Evolutionary conservation across 2,888 invertebrate species (phyloP), one percentile per base, ranked within the genome.

Genomic region (Papilio protenor): DNA sequence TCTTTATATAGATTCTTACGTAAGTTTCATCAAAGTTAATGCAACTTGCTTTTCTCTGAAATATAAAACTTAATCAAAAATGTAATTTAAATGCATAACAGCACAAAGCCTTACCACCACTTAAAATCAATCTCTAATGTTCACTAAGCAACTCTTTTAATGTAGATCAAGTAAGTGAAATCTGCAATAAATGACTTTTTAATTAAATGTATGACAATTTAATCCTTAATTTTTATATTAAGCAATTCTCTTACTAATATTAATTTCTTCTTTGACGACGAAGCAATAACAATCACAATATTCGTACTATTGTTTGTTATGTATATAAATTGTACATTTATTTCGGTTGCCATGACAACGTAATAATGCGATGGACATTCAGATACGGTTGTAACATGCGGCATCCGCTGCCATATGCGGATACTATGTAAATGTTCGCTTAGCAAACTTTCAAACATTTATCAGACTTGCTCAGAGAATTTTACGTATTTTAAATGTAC

Each of bases 361-460:
- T 66, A 66, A 40, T 66, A 45, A 66, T 66, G 40, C 40, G 66
- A 66, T n/a, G 66, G 66, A n/a, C 40, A 40, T 1, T 8, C 66
- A 6, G 66, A 66, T 66, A 40, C 11, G 40, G 18, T 45, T n/a
- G 66, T 66, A 66, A 40, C 66, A 66, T 45, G 66, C 11, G 66
- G 66, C n/a, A 45, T 66, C n/a, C 40, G n/a, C n/a, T 66, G 66
- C n/a, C 66, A 40, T 40, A 18, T 66, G 66, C 40, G 18, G n/a
- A 40, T 40, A 40, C 40, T 45, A 66, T 66, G 66, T 66, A 66
- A 66, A 33, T 66, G 64, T n/a, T 45, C 66, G 40, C 66, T 66
- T 45, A 66, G 66, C 40, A 66, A 40, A 40, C n/a, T 66, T 66
- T 66, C 40, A 66, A 40, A 66, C 66, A 66, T 66, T 66, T 66